Evolutionary conservation across 2,888 invertebrate genomes (phyloP), one percentile per base, ranked within the genome.

Genomic region (Helleia helle): DNA sequence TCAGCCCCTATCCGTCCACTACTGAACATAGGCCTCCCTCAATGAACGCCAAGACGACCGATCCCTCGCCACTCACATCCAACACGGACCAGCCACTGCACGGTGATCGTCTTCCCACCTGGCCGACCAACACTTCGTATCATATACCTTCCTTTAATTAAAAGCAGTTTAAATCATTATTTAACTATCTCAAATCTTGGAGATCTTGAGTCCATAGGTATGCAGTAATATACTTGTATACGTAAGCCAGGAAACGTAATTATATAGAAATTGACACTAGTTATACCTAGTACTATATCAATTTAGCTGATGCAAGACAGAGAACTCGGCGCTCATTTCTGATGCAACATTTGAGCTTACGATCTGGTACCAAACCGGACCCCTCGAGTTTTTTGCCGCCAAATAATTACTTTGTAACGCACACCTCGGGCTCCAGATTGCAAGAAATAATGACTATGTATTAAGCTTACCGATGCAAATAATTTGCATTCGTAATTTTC

Each of bases 291-390:
- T 22, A 29, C 29, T 25, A 41, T 25, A 17, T 37, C 31, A 30
- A 25, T 22, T 15, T 26, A 31, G 24, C 53, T 68, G 69, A 70
- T 48, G 69, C 62, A 68, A 71, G 54, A 49, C 31, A 38, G 24
- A 36, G 28, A 51, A 44, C 47, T 50, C 47, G 40, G 44, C 44
- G 50, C 51, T 65, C 66, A 64, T 65, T 15, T 38, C 68, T 74
- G 71, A 73, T 48, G 72, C 71, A 73, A 72, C 54, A 50, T 46
- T 29, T 36, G 39, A 51, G 52, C 55, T 46, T 59, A 60, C 62
- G 46, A 54, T 49, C 54, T 44, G 46, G 52, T 56, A 54, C 49
- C 45, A 31, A 41, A 31, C 43, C 41, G 38, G 40, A 46, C 44
- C 36, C 30, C 7, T 5, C 34, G 31, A 18, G 34, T 47, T 51